A percentile compares a stretch with the other conserved stretches of the same genome.
Conservation (phyloP, 1,140 invertebrate genomes). For the Trachymyrmex septentrionalis region DNA sequence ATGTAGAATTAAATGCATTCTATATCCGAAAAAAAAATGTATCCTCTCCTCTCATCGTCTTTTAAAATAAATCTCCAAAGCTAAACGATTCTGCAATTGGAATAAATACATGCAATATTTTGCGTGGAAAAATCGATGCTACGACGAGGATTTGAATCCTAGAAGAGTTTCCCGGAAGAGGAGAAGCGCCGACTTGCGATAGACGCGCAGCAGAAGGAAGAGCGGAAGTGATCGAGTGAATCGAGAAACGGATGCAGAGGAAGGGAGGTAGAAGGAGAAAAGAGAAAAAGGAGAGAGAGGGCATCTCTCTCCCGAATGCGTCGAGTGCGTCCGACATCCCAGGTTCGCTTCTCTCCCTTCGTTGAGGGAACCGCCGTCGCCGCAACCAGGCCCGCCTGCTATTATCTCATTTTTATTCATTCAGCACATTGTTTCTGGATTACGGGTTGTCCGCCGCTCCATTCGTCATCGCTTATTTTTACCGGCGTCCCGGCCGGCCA, state of each 20-base stretch:
- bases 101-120: constrained; percentile 26
- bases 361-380: constrained; percentile 28
- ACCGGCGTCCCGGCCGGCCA: constrained; percentile 17
- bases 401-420: constrained; percentile 80
- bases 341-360: constrained; percentile 32
- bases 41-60: not conserved
- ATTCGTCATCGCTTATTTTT: constrained; percentile 75
- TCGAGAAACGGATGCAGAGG: constrained; percentile 7
- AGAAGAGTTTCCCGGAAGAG: not conserved
- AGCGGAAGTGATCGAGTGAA: constrained; percentile 12
- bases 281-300: not conserved
- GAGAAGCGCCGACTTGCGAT: not conserved
- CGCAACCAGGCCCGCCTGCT: constrained; percentile 45
- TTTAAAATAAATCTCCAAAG: not conserved
- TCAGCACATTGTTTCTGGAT: constrained; percentile 78
- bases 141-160: not conserved
- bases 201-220: constrained; percentile 9
- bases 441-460: constrained; percentile 75
- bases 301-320: constrained; percentile 45
- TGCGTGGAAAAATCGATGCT: not conserved
- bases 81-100: not conserved
- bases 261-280: not conserved
- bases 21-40: constrained; percentile 5
- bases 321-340: constrained; percentile 59
- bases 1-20: not conserved